phyloP scores from a whole-genome alignment of 2,797 vertebrate genomes.

The Echiichthys vipera region DNA sequence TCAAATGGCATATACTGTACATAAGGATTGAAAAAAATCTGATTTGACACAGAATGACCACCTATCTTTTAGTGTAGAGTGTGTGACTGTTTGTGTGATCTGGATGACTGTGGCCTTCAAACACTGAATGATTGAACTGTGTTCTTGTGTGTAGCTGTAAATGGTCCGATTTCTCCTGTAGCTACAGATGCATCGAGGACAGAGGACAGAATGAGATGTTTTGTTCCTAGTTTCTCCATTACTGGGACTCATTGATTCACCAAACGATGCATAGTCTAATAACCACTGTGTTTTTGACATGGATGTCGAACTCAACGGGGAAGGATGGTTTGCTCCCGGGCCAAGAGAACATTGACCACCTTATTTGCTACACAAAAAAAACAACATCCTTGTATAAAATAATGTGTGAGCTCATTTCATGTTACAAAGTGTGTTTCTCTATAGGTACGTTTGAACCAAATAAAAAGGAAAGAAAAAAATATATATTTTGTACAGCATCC shows the following conservation, averaged over 20 bases:
- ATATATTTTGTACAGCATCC: background rate
- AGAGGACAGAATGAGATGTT: constrained; percentile 18
- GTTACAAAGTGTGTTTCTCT: too few relatives aligned
- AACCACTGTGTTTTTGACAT: constrained; percentile 57
- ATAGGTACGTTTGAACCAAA: too few relatives aligned
- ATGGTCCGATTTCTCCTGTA: background rate
- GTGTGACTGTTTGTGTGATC: background rate
- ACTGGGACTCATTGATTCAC: constrained; percentile 48
- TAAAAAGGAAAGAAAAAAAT: too few relatives aligned
- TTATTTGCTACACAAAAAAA: constrained; percentile 56
- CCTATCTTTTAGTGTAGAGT: background rate
- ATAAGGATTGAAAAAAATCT: too few relatives aligned
- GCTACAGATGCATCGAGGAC: constrained; percentile 3
- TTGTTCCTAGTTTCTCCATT: constrained; percentile 24
- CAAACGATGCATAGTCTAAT: constrained; percentile 66
- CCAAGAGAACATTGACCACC: constrained; percentile 64
- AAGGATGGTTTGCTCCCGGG: constrained; percentile 47
- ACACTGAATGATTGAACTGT: too few relatives aligned
- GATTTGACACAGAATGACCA: too few relatives aligned
- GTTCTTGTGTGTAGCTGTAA: constrained; percentile 3
- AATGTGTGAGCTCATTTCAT: constrained; percentile 29
- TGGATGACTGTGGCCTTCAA: background rate
- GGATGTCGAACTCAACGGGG: constrained; percentile 54
- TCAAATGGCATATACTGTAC: too few relatives aligned
- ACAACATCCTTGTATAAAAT: constrained; percentile 18